Conservation (phyloP, 2,113 vertebrate species). For the Grammomys surdaster region DNA sequence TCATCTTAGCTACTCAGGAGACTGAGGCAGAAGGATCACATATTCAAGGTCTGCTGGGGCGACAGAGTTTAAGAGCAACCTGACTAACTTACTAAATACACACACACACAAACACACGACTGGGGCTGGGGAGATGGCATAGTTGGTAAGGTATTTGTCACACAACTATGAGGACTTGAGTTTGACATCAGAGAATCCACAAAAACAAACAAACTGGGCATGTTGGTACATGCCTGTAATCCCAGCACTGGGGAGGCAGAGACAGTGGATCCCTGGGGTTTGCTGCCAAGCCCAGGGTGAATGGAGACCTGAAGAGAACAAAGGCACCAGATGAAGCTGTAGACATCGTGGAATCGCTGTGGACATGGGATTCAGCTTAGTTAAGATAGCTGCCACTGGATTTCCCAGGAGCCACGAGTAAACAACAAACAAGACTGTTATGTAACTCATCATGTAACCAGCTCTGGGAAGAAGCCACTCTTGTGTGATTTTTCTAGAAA, state of each 20-base stretch:
- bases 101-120: neutral
- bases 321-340: neutral
- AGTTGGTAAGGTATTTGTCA: neutral
- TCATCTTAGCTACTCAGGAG: neutral
- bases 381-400: neutral
- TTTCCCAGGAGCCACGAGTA: neutral
- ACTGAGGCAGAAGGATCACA: neutral
- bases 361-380: neutral
- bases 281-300: neutral
- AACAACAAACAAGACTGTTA: neutral
- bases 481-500: neutral
- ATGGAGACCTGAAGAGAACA: neutral
- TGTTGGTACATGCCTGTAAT: neutral
- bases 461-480: neutral
- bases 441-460: neutral
- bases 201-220: neutral
- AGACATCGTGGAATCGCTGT: neutral
- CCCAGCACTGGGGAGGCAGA: neutral
- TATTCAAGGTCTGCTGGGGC: neutral
- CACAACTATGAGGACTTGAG: neutral
- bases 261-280: neutral
- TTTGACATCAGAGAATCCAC: neutral
- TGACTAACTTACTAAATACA: neutral
- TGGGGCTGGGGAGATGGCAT: neutral
- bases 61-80: neutral